A percentile compares a stretch with the other conserved stretches of the same genome.
Conservation (phyloP, 2,113 vertebrate species). For the Gulo gulo region DNA sequence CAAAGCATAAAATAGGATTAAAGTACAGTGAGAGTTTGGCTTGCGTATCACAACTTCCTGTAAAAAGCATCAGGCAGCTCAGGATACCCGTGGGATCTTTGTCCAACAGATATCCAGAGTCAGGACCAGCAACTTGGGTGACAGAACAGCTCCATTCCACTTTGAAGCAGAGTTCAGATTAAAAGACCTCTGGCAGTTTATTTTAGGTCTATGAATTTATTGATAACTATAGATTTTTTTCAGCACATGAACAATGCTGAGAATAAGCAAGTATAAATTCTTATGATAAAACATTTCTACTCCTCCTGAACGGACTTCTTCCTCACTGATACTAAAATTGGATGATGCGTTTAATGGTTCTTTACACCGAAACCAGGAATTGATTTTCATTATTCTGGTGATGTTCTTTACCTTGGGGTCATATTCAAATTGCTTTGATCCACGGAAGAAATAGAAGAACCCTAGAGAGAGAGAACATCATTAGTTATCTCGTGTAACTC, state of each 20-base stretch:
- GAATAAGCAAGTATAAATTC: slow-evolving; percentile 39
- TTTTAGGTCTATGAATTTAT: slow-evolving; percentile 28
- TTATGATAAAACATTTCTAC: background rate
- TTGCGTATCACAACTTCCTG: background rate
- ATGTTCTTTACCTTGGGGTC: slow-evolving; percentile 86
- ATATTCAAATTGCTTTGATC: slow-evolving; percentile 88
- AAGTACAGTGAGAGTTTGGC: slow-evolving; percentile 6
- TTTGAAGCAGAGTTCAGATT: slow-evolving; percentile 4
- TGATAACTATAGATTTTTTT: background rate
- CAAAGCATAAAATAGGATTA: slow-evolving; percentile 4
- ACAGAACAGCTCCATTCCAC: background rate
- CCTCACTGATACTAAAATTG: background rate
- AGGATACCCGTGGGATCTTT: background rate
- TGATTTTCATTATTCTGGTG: slow-evolving; percentile 83
- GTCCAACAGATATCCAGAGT: background rate
- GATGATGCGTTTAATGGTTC: slow-evolving; percentile 28
- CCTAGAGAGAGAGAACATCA: slow-evolving; percentile 82
- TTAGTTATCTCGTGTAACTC: background rate
- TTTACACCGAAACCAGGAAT: slow-evolving; percentile 90
- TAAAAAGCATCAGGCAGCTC: background rate
- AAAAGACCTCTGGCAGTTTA: slow-evolving; percentile 15
- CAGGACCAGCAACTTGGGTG: background rate
- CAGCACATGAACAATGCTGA: slow-evolving; percentile 35
- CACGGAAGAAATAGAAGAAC: slow-evolving; percentile 90
- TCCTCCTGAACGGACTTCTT: background rate